Base-by-base conservation (phyloP, 2,113 vertebrate genomes). In the Drymodes brunneopygia region DNA sequence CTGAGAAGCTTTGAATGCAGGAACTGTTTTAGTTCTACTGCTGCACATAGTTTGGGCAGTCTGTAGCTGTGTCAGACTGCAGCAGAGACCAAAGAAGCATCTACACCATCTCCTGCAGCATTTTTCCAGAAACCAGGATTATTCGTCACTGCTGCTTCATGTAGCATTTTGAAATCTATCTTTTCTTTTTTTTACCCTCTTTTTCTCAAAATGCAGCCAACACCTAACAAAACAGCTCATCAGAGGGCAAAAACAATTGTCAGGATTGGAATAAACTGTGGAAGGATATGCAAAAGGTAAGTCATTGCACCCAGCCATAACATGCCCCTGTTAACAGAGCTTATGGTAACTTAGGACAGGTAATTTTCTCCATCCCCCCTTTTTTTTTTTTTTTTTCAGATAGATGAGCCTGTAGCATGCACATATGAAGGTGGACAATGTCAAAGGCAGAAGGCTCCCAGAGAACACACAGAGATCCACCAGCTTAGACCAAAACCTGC, bases 121-220 rank as follows among this genome's bases (percentile, higher is more conserved):
- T 71, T 81, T 73, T 86, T 45, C 35, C 78, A 67, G 36, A 78
- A 89, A 89, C 8, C 21, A 50, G 29, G 16, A 60, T 74, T 81
- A 60, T 25, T 87, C 48, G 25, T 96, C 9, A 6, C 44, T 87
- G 44, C 44, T 75, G 27, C 35, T 70, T 81, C 60, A 47, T 4
- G 21, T 10, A 42, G 31, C 6, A 24, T 72, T 69, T 66, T 64
- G 8, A 78, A 81, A 74, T 54, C 8, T 31, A n/a, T 56, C 12
- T 17, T 5, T 10, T 16, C n/a, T 7, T 40, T 22, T 44, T 35
- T 33, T 2, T 2, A 3, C 2, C 2, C 5, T 21, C 6, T 62
- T 79, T 64, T 80, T 77, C 35, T 83, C 6, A 0, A 84, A 92
- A 84, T 27, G 40, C 14, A 78, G 60, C 27, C 5, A 8, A 75